Percentiles rank a stretch among this genome's conserved stretches.
Conservation (phyloP, 2,888 invertebrate species). For the Plagiodera versicolora region DNA sequence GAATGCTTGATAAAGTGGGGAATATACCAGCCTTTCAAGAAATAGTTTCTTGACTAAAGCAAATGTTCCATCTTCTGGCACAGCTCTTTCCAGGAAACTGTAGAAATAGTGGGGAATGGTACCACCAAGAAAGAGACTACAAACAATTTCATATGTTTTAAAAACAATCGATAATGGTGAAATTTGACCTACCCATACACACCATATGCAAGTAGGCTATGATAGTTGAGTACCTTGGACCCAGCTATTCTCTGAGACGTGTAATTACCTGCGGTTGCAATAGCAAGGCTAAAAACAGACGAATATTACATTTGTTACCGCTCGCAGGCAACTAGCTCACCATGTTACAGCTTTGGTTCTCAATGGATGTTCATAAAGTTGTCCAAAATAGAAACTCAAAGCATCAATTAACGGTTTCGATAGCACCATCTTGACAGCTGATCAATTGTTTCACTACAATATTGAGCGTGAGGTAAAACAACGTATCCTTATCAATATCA, state of each 20-base stretch:
- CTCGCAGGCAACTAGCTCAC: conserved; percentile 53
- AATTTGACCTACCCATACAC: conserved; percentile 67
- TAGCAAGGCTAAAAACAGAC: conserved; percentile 66
- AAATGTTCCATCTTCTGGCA: conserved; percentile 59
- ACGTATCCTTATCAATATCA: neutral
- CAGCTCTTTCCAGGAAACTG: conserved; percentile 61
- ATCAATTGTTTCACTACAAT: no score
- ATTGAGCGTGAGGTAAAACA: neutral
- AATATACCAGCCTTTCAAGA: conserved; percentile 71
- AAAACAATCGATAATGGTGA: no score
- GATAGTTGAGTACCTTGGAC: conserved; percentile 62
- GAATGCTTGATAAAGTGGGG: conserved; percentile 75
- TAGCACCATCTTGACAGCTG: conserved; percentile 59
- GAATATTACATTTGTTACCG: conserved; percentile 5
- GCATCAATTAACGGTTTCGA: conserved; percentile 74
- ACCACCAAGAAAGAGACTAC: conserved; percentile 77
- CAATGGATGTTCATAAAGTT: conserved; percentile 74
- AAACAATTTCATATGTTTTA: no score
- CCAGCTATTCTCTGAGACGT: conserved; percentile 74
- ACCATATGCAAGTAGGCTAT: conserved; percentile 73
- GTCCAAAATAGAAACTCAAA: conserved; percentile 71
- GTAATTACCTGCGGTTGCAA: conserved; percentile 73
- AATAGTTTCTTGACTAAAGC: conserved; percentile 63
- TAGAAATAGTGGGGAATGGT: conserved; percentile 80
- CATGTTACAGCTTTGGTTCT: conserved; percentile 79